Base-by-base conservation (phyloP, 2,113 vertebrate species). In the Neodontobutis hainanensis region DNA sequence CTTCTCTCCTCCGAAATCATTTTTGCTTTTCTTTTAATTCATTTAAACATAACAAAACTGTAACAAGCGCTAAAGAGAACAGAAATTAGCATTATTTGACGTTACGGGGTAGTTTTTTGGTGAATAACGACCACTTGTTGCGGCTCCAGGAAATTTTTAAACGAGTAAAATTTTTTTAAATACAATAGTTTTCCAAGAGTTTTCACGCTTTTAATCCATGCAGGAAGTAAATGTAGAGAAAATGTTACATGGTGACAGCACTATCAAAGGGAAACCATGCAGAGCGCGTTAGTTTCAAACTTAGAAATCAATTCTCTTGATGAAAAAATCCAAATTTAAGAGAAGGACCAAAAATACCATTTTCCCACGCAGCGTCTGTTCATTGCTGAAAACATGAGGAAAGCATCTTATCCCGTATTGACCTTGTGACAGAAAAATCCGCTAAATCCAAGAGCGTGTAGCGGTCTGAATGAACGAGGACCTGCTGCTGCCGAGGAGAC, bases 1-100 rank as follows among this genome's bases (percentile, higher is more conserved):
- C 86, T 93, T 73, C 80, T 88, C 59, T 94, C 92, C 67, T 92
- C 93, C 1, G 92, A 89, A 84, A 94, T 91, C 93, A 94, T 93
- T 6, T 0, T 82, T 34, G 34, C 58, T 43, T n/a, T n/a, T 57
- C 43, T 51, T n/a, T 34, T 6, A 48, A 15, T 48, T 61, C 61
- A 80, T 55, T 16, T 10, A 14, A 73, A 79, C 73, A 47, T 45
- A 3, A 61, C 36, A 34, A 50, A 49, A 68, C 42, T 5, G 0
- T 8, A 45, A 51, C 42, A 0, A 49, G 6, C 9, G 38, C 27
- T 4, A 19, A 2, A 4, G 35, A 36, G 3, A 8, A 7, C 1
- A 38, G 14, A 40, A 7, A 34, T 11, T 36, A 36, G 34, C 52
- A 36, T 35, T 32, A 5, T 14, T 8, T 12, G 11, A 32, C 51